phyloP scores from a whole-genome alignment of 2,113 vertebrate genomes.

The Australoheros scitulus region DNA sequence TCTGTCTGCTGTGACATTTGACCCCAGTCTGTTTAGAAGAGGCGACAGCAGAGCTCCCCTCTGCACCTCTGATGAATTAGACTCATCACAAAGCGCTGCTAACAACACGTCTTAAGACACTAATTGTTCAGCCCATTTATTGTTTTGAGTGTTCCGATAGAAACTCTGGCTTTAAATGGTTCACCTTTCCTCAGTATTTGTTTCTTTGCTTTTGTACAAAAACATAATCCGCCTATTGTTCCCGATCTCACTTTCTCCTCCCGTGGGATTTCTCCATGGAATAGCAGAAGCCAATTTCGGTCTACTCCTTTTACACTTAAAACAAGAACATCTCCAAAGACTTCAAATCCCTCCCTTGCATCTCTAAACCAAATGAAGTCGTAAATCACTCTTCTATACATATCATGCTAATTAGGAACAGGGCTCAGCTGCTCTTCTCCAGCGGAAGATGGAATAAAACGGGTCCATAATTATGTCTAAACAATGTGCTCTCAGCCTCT shows the following conservation, averaged over 20 bases:
- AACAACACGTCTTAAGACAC: slow-evolving; percentile 1
- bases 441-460: slow-evolving; percentile 64
- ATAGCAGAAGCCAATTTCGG: slow-evolving; percentile 60
- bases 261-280: slow-evolving; percentile 61
- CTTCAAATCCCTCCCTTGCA: slow-evolving; percentile 64
- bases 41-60: slow-evolving; percentile 30
- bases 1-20: slow-evolving; percentile 50
- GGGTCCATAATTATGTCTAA: slow-evolving; percentile 74
- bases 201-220: slow-evolving; percentile 60
- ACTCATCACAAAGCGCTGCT: slow-evolving; percentile 27
- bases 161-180: slow-evolving; percentile 28
- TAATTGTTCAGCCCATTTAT: slow-evolving; percentile 24
- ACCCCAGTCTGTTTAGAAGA: slow-evolving; percentile 48
- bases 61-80: slow-evolving; percentile 50
- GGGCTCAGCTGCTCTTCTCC: slow-evolving; percentile 59
- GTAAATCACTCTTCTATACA: slow-evolving; percentile 70
- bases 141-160: background rate
- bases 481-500: slow-evolving; percentile 66
- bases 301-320: slow-evolving; percentile 64
- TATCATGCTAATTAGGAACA: slow-evolving; percentile 78
- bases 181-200: slow-evolving; percentile 61
- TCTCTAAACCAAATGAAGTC: slow-evolving; percentile 69
- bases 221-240: slow-evolving; percentile 72
- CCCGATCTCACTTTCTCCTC: slow-evolving; percentile 61
- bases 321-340: slow-evolving; percentile 71